phyloP scores from a whole-genome alignment of 2,888 invertebrate genomes.

The Amblyteles armatorius region DNA sequence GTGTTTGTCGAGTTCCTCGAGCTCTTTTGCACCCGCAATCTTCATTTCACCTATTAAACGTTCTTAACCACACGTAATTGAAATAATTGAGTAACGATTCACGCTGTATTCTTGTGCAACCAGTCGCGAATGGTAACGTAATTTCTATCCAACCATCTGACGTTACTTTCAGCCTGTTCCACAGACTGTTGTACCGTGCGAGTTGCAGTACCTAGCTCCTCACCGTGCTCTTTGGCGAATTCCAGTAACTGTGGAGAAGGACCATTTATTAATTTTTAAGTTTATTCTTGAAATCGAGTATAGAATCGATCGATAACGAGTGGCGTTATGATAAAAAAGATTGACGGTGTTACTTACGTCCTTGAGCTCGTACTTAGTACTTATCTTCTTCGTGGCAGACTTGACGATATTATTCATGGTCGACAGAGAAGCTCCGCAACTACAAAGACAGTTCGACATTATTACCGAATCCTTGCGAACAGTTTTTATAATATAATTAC shows the following conservation, averaged over 20 bases:
- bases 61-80: constrained; percentile 30
- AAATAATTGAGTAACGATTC: constrained; percentile 56
- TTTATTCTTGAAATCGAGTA: neutral
- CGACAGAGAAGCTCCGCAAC: constrained; percentile 91
- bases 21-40: constrained; percentile 9
- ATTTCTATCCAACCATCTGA: constrained; percentile 93
- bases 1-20: constrained; percentile 14
- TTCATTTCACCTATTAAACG: constrained; percentile 36
- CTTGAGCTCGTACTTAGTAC: constrained; percentile 90
- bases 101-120: constrained; percentile 85
- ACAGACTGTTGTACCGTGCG: constrained; percentile 92
- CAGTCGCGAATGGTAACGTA: constrained; percentile 91
- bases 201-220: constrained; percentile 88
- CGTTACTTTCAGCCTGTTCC: constrained; percentile 92
- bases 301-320: neutral
- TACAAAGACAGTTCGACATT: constrained; percentile 82
- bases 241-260: constrained; percentile 86
- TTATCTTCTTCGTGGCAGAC: constrained; percentile 90
- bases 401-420: constrained; percentile 90
- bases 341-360: constrained; percentile 87
- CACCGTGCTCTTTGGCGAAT: constrained; percentile 88
- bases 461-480: neutral
- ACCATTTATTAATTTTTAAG: neutral
- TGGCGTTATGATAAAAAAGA: neutral
- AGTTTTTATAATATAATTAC: neutral